Percentiles rank a stretch among this genome's conserved stretches.
phyloP scores from a whole-genome alignment of 2,888 invertebrate species.

The Pycnomerus fuliginosus region DNA sequence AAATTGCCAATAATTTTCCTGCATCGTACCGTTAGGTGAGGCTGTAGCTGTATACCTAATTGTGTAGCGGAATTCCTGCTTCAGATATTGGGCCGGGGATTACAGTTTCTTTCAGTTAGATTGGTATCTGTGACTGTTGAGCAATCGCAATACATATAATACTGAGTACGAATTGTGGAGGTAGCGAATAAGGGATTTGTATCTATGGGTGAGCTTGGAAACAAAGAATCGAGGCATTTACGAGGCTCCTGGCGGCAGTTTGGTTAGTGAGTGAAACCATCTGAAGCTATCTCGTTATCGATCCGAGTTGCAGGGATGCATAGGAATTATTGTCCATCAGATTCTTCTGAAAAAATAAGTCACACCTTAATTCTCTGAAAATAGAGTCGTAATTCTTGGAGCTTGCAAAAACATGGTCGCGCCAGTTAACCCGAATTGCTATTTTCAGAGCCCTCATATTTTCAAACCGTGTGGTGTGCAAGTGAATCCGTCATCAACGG shows the following conservation, averaged over 20 bases:
- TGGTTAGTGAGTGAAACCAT: constrained; percentile 47
- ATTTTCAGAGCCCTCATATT: no score
- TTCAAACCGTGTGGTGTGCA: no score
- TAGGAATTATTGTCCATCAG: constrained; percentile 34
- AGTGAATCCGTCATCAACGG: no score
- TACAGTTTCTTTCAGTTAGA: constrained; percentile 30
- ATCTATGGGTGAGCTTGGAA: constrained; percentile 44
- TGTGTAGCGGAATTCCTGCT: no score
- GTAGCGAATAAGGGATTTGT: constrained; percentile 48
- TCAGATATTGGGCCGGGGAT: constrained; percentile 12
- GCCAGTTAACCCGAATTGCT: no score
- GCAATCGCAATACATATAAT: constrained; percentile 35
- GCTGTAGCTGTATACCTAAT: no score
- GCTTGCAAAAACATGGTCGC: no score
- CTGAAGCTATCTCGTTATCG: constrained; percentile 48
- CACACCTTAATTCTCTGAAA: no score
- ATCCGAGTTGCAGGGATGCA: constrained; percentile 37
- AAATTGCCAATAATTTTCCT: no score
- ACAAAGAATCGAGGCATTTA: constrained; percentile 50
- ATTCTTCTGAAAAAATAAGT: no score
- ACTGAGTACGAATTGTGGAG: constrained; percentile 40
- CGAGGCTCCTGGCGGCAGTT: constrained; percentile 48
- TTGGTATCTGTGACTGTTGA: constrained; percentile 31
- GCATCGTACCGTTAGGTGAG: no score
- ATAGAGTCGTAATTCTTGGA: no score